Base-by-base conservation (phyloP, 2,113 vertebrate species). In the Macheiramphus alcinus region DNA sequence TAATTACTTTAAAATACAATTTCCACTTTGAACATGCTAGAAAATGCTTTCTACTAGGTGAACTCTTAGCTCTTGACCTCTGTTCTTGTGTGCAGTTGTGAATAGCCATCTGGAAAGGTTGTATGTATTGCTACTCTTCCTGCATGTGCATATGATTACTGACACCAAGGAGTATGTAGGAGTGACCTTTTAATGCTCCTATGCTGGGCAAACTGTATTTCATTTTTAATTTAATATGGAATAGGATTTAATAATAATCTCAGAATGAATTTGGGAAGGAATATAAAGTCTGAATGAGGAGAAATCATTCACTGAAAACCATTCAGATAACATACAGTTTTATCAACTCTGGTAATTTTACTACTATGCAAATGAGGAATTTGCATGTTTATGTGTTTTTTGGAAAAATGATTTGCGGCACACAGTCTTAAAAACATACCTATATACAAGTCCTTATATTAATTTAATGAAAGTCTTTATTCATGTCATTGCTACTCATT, bases 1-100 rank as follows among this genome's bases (percentile, higher is more conserved):
- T 91, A 97, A 96, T 95, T 95, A 89, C 48, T 93, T 94, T 89
- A 92, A 97, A 94, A 89, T 88, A 94, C 78, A 90, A 71, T 93
- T 97, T 90, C 66, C 58, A 50, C 73, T 95, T 93, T 16, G 50
- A 91, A 85, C 79, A 71, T 67, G 48, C 45, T 76, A 87, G 76
- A 76, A 93, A 95, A 82, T 70, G 58, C 58, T 91, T 91, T 94
- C 80, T 78, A 45, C 61, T 68, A 59, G 66, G 65, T 80, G 91
- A 91, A 89, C 81, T 85, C 94, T 82, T 85, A 91, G 86, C 66
- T 89, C 76, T 82, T 97, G 94, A 94, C 91, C 96, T 91, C 45
- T 50, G 36, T 68, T 91, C 86, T 56, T 43, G 15, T 48, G 38
- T 0, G 1, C 62, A 68, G 84, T 76, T 71, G 59, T 80, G 84